These are phyloP conservation scores for Epinephelus cyanopodus DNA, from an alignment of 2,113 vertebrate genomes.

Conservation along the genomic window DNA sequence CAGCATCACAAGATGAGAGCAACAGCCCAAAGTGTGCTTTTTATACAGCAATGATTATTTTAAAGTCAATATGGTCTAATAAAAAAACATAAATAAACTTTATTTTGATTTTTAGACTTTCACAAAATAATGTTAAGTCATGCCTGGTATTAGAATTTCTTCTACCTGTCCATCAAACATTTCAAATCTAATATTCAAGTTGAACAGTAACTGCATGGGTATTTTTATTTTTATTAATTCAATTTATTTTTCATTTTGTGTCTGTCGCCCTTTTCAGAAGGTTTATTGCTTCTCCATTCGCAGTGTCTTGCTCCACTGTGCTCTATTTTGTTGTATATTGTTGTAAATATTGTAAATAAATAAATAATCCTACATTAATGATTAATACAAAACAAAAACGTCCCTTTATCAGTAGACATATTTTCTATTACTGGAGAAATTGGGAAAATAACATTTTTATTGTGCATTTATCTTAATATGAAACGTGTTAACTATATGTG, in stretches of 20 bases:
- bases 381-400: rapidly evolving
- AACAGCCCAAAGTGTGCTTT: neutral
- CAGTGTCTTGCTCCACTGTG: too few species aligned
- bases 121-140: neutral
- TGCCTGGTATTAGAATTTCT: neutral
- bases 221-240: too few species aligned
- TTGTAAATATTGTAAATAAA: too few species aligned
- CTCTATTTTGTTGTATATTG: too few species aligned
- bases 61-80: too few species aligned
- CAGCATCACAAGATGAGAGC: neutral
- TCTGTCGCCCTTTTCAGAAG: too few species aligned
- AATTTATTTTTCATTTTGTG: too few species aligned
- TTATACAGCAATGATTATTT: neutral
- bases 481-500: neutral
- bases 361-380: neutral
- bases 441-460: neutral
- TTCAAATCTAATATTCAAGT: neutral
- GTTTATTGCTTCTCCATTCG: too few species aligned
- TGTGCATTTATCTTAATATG: neutral
- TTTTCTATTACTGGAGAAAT: neutral
- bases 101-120: neutral
- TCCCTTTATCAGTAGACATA: neutral
- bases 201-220: neutral
- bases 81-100: neutral
- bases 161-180: neutral